Evolutionary conservation across 1,140 invertebrate genomes (phyloP).

Genomic region (Brachionus sp.): DNA sequence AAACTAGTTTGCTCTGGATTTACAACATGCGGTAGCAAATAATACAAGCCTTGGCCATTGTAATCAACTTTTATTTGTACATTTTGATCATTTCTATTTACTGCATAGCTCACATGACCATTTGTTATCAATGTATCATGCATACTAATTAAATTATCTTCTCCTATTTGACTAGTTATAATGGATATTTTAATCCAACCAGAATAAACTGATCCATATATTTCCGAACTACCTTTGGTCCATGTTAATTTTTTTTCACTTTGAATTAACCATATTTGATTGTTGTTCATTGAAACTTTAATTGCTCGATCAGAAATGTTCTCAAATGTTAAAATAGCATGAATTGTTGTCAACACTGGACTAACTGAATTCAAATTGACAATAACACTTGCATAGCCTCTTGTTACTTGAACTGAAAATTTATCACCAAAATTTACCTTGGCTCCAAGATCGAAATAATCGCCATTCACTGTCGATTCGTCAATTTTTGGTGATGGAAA

Average conservation of each 20-base stretch:
- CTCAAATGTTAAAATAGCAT: slow-evolving; percentile 14
- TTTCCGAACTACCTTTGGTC: neutral
- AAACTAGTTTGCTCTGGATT: neutral
- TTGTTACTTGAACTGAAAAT: neutral
- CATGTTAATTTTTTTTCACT: neutral
- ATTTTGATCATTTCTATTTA: neutral
- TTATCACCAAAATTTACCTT: slow-evolving; percentile 17
- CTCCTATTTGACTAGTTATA: neutral
- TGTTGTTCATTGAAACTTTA: slow-evolving; percentile 17
- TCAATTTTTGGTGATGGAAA: neutral
- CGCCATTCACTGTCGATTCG: neutral
- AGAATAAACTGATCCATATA: neutral
- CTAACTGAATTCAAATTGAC: neutral
- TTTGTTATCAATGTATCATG: neutral
- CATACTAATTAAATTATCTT: neutral
- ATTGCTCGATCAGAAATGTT: neutral
- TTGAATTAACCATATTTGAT: slow-evolving; percentile 18
- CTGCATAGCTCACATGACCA: neutral
- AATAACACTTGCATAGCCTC: slow-evolving; percentile 8
- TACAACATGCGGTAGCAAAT: slow-evolving; percentile 15
- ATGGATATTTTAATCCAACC: slow-evolving; percentile 5
- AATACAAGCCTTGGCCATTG: neutral
- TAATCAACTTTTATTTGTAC: slow-evolving; percentile 11
- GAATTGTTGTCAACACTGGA: neutral
- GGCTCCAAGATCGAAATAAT: neutral